Evolutionary conservation across 2,888 invertebrate genomes (phyloP), one percentile per base, ranked within the genome.

Genomic region (Ctenicera cuprea): DNA sequence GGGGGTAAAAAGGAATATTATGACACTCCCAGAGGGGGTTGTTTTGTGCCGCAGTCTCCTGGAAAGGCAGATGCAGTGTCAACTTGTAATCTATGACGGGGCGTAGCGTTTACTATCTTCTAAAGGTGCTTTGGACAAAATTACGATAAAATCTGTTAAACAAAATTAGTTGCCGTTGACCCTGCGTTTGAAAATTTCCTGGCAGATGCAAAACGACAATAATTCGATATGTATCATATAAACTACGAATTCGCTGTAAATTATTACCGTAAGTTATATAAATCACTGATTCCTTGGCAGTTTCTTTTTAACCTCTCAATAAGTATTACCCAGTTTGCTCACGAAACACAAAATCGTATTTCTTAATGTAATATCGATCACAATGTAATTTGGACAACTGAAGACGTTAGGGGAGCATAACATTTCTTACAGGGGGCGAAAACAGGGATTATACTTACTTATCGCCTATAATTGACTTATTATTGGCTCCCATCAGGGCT

Each of bases 1-100:
- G 85, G 85, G 84, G 84, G 83, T 80, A 82, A 79, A 84, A 84
- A 83, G 83, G 84, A 83, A 86, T 86, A 85, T 86, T 85, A 83
- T 85, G 85, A 86, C 86, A 82, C 80, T 83, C 85, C 62, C 83
- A 79, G 74, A 77, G 80, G 84, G 85, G 85, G 84, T 82, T 82
- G 78, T 76, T 73, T 78, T 79, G 77, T 79, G 74, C 65, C 71
- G 30, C 57, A 66, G 65, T 68, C 71, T 77, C 71, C 68, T 72
- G 74, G 76, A 76, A 80, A 78, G 79, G 82, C 83, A 83, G 82
- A 82, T 83, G 83, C 79, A 78, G 72, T 80, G 83, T 83, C 83
- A 81, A 80, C 77, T 66, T 64, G 64, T 79, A 80, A 83, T 81
- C 80, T 82, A 82, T 80, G 77, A 75, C 63, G 69, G 79, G 82